Evolutionary conservation across 2,113 vertebrate genomes (phyloP).

Genomic region (Hippocampus comes): DNA sequence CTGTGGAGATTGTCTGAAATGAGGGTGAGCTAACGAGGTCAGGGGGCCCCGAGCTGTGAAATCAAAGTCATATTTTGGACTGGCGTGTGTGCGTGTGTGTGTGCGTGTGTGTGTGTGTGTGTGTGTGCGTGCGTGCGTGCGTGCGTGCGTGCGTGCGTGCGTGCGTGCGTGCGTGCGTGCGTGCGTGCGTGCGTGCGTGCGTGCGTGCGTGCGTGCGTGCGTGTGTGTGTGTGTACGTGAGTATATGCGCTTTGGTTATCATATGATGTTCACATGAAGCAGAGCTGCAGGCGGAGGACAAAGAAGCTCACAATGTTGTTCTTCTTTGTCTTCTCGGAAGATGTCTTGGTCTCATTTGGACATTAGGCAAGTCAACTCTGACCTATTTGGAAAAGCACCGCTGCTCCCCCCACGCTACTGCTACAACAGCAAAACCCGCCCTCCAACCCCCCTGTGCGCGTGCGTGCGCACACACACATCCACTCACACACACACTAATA

Average conservation of each 20-base stretch:
- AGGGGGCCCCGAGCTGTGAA: conserved; percentile 30
- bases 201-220: too few relatives aligned
- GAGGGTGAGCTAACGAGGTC: conserved; percentile 39
- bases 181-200: conserved; percentile 5
- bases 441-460: background rate
- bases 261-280: conserved; percentile 64
- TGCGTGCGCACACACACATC: background rate
- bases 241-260: conserved; percentile 26
- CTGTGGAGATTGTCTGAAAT: conserved; percentile 38
- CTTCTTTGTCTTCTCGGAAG: background rate
- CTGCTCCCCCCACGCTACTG: background rate
- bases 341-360: conserved; percentile 2
- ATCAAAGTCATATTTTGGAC: conserved; percentile 35
- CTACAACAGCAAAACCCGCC: background rate
- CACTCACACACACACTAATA: conserved; percentile 3
- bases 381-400: background rate
- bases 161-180: conserved; percentile 5
- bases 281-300: conserved; percentile 42
- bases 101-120: background rate
- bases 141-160: conserved; percentile 5
- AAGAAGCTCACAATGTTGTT: conserved; percentile 28
- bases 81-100: conserved; percentile 6
- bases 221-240: background rate
- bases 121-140: background rate
- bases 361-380: background rate